Base-by-base conservation (phyloP, 2,797 vertebrate species). In the Decapterus maruadsi region DNA sequence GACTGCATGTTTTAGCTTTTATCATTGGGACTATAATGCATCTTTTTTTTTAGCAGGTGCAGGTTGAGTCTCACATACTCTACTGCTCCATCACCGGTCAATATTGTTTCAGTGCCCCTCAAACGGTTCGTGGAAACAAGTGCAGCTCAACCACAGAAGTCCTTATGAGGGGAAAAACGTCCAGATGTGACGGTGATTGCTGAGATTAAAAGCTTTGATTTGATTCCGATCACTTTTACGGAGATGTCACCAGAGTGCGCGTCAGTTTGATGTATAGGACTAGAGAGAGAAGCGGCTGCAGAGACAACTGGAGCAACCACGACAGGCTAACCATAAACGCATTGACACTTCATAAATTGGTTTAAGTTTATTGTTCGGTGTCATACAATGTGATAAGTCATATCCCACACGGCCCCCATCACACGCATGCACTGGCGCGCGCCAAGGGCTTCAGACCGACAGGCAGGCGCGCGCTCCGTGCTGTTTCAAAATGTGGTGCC, bases 321-420 rank as follows among this genome's bases (percentile, higher is more conserved):
- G 85, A 86, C 85, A 84, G 87, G 80, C 84, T 87, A 81, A 90
- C 90, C 90, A 85, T 92, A 93, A 95, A 93, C 89, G 88, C 90
- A 92, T 92, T 92, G 91, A 93, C 92, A 87, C 88, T 55, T 31
- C 84, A 89, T 75, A 93, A 94, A 95, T 94, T 93, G 92, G 92
- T 94, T 93, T 94, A 93, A 91, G 91, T 93, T 94, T 93, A 93
- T 93, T 93, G 91, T 92, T 93, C 82, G 65, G 89, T 93, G 90
- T 91, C 91, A 90, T 87, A 88, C 89, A 90, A 91, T 91, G 93
- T 89, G 92, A 94, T 93, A 92, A 93, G 92, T 93, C 91, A 87
- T 90, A 90, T 92, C 87, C 90, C 90, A 86, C 80, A 70, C 83
- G 91, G 84, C 74, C 81, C 26, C 72, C 29, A 34, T 43, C 66